Percentiles rank a stretch among this genome's conserved stretches.
Conservation (phyloP, 64 coral and sea anemone species). For the Stichodactyla helianthus region DNA sequence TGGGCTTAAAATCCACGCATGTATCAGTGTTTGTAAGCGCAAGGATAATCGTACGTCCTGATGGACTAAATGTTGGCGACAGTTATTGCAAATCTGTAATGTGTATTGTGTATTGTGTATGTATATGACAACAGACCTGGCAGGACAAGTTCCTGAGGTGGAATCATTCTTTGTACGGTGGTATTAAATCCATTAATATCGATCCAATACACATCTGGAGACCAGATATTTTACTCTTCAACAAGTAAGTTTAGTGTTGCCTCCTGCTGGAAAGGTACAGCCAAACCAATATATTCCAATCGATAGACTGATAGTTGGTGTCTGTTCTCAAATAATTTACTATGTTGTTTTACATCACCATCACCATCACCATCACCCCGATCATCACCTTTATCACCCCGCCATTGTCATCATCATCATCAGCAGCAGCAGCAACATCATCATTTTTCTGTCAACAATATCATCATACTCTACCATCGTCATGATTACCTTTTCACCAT, state of each 20-base stretch:
- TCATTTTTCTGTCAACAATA: too few species aligned
- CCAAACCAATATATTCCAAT: neutral
- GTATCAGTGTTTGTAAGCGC: too few species aligned
- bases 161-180: conserved; percentile 28
- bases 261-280: too few species aligned
- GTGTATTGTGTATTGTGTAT: neutral
- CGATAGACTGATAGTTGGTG: neutral
- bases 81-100: neutral
- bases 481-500: too few species aligned
- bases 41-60: too few species aligned
- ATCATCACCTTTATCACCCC: too few species aligned
- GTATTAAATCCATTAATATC: conserved; percentile 33
- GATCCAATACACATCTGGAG: conserved; percentile 39
- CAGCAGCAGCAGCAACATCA: too few species aligned
- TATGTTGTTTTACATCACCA: neutral
- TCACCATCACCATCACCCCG: neutral
- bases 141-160: conserved; percentile 36
- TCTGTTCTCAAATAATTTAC: neutral
- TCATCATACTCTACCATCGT: too few species aligned
- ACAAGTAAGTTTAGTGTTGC: conserved; percentile 35
- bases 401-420: too few species aligned
- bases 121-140: conserved; percentile 29
- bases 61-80: neutral
- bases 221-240: conserved; percentile 42
- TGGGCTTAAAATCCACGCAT: too few species aligned